phyloP scores from a whole-genome alignment of 37 sponge, comb jelly and placozoan species.

The Halichondria panicea region DNA sequence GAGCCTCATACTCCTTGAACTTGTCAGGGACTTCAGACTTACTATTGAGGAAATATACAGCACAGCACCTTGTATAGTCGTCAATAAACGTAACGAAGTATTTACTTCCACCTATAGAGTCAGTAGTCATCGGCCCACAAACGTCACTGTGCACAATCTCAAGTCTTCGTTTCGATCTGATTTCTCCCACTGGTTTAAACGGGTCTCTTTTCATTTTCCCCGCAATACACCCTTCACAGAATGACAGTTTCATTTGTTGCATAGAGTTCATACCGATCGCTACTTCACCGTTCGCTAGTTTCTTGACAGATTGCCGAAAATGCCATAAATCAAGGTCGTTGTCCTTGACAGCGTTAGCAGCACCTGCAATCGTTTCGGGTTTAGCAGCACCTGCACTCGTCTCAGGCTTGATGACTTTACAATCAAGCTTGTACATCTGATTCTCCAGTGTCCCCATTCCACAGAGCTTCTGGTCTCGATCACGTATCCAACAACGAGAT shows the following conservation, averaged over 20 bases:
- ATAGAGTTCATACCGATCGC: constrained; percentile 6
- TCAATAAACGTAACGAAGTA: constrained; percentile 59
- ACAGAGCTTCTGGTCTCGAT: constrained; percentile 17
- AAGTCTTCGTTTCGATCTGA: constrained; percentile 14
- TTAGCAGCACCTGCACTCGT: too few species aligned
- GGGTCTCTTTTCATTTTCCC: constrained; percentile 40
- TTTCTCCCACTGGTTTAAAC: constrained; percentile 35
- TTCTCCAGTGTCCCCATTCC: constrained; percentile 32
- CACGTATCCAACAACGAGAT: constrained; percentile 24
- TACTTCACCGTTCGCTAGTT: constrained; percentile 11
- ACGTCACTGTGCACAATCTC: constrained; percentile 39
- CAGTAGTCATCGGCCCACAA: constrained; percentile 51
- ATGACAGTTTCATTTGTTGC: constrained; percentile 22
- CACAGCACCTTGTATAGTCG: constrained; percentile 43
- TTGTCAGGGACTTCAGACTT: constrained; percentile 42
- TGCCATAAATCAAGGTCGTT: constrained; percentile 25
- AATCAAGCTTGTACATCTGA: constrained; percentile 22
- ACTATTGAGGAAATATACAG: constrained; percentile 29
- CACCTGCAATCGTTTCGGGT: not conserved
- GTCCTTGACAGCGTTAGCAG: not conserved
- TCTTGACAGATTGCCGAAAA: constrained; percentile 17
- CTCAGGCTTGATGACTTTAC: too few species aligned
- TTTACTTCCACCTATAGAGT: constrained; percentile 49
- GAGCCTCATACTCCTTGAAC: constrained; percentile 56
- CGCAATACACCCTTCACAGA: constrained; percentile 55